Base-by-base conservation (phyloP, 2,888 invertebrate species). In the Pristionchus mayeri region DNA sequence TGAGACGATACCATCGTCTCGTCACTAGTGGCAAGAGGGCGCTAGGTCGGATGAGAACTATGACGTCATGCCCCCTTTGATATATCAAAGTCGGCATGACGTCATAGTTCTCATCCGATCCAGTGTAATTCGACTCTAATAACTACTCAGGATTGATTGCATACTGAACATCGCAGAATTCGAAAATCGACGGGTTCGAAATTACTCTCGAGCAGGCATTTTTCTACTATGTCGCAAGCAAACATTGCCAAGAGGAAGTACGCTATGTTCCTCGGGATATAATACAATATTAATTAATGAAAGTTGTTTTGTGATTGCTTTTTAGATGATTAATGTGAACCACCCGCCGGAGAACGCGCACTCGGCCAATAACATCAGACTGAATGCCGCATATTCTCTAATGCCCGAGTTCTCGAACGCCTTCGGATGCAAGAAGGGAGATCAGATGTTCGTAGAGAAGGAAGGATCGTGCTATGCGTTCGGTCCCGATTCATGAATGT, bases 371-470 rank as follows among this genome's bases (percentile, higher is more conserved):
- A 21, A 16, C 0, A 34, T 63, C n/a, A 11, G 27, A 37, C 34
- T 63, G 11, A 71, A 71, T 4, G 71, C 71, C 16, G 71, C n/a
- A 6, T 71, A 24, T 11, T 71, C 71, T 6, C 24, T 71, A 0
- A 71, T 71, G 71, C 71, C 71, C 24, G 71, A 71, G 16, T 71
- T 71, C 71, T 30, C 37, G 3, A 6, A n/a, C 1, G 71, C 71
- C n/a, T 71, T 71, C 71, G 18, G 24, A 44, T 71, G 71, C 71
- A 71, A 71, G 71, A 24, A 37, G n/a, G 71, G 71, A 18, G 71
- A 71, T 44, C 9, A 13, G 18, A 71, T 71, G 71, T 71, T 13
- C 40, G 6, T 44, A n/a, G 71, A 71, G 16, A 40, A 44, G 0
- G 40, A 21, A 24, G 7, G 34, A 2, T 63, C 63, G 16, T 63